Evolutionary conservation across 2,113 vertebrate genomes (phyloP).

Genomic region (Albula goreensis): DNA sequence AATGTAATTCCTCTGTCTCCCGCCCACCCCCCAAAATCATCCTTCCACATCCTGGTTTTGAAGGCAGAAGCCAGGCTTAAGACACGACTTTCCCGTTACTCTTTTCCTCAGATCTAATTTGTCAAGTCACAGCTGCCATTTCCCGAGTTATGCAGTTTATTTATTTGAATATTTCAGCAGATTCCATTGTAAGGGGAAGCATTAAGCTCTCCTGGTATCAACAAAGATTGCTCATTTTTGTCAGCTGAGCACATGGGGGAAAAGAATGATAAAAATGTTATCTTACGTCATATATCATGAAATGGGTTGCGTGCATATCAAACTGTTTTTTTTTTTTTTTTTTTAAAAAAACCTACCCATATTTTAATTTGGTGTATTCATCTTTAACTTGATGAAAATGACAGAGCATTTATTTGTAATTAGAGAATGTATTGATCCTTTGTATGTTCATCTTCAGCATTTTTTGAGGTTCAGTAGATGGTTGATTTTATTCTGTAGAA

Average conservation of each 20-base stretch:
- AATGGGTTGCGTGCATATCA: no score
- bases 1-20: conserved; percentile 24
- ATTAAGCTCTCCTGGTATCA: background rate
- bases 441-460: no score
- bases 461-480: no score
- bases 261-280: no score
- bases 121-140: background rate
- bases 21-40: background rate
- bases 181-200: background rate
- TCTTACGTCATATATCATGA: no score
- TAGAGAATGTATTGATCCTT: no score
- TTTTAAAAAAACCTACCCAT: no score
- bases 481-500: no score
- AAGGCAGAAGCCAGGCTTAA: background rate
- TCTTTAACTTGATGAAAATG: no score
- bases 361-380: no score
- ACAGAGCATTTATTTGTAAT: no score
- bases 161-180: background rate
- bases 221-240: background rate
- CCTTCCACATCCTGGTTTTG: conserved; percentile 5
- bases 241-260: background rate
- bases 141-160: background rate
- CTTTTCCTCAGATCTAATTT: background rate
- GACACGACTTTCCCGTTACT: background rate
- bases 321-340: no score